Base-by-base conservation (phyloP, 2,113 vertebrate genomes). In the Platysteira castanea region DNA sequence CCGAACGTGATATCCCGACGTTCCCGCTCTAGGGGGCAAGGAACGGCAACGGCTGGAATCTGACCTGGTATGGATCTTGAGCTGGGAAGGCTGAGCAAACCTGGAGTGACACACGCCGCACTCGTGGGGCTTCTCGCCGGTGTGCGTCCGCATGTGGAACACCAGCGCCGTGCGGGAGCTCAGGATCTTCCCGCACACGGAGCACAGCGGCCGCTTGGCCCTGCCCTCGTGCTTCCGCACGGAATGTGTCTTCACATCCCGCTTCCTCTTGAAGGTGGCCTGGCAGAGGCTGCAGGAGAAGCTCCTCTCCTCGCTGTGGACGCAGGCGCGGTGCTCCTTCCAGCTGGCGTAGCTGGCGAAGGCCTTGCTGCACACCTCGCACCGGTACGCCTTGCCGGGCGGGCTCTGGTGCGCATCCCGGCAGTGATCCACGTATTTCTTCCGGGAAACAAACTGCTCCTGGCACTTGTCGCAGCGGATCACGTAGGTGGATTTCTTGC, bases 51-150 rank as follows among this genome's bases (percentile, higher is more conserved):
- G 12, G 52, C 46, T 1, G 11, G 5, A 50, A 39, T 16, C 97
- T 97, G 89, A 97, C 98, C 97, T 98, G 90, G 96, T 97, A 6
- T 98, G 98, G 85, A 98, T 96, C 92, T 98, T 98, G 33, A 98
- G 97, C n/a, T 98, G 98, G 2, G 97, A 98, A 0, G 97, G 97
- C 77, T 98, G 98, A n/a, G 97, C 94, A 42, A 98, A 98, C 37
- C 89, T 89, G 13, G 97, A 50, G 22, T 35, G 85, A 11, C 98
- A 98, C 17, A 97, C 3, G 20, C 82, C 30, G 4, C 98, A 98
- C 64, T 98, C 90, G 1, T 97, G 94, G 3, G 97, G 97, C 42
- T 97, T 98, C 56, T 98, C 98, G 4, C 98, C 98, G 0, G 98
- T 97, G 28, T 98, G 98, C 0, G 97, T 98, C 44, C 97, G 76